Evolutionary conservation across 2,888 invertebrate genomes (phyloP).

Genomic region (Minunthozetes semirufus): DNA sequence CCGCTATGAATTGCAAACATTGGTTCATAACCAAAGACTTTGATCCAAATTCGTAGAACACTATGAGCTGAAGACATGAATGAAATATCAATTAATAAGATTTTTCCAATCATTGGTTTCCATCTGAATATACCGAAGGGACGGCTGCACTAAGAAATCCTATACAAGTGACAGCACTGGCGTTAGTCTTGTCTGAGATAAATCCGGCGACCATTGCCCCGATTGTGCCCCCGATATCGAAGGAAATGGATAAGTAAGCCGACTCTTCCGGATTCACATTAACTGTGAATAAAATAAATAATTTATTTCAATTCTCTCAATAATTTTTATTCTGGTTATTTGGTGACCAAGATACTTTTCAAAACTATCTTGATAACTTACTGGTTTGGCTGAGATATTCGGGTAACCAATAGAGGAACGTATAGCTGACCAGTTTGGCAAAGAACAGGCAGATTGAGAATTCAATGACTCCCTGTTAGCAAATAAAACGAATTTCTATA

Average conservation of each 20-base stretch:
- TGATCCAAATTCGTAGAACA: slow-evolving; percentile 41
- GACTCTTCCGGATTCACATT: slow-evolving; percentile 56
- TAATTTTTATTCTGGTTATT: too few relatives aligned
- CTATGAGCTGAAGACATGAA: slow-evolving; percentile 39
- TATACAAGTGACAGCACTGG: slow-evolving; percentile 77
- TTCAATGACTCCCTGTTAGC: slow-evolving; percentile 79
- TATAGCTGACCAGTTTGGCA: slow-evolving; percentile 92
- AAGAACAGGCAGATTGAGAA: slow-evolving; percentile 89
- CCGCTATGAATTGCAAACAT: slow-evolving; percentile 47
- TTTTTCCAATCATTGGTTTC: neutral
- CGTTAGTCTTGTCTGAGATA: slow-evolving; percentile 70
- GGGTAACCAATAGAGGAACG: slow-evolving; percentile 94
- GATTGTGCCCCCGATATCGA: slow-evolving; percentile 70
- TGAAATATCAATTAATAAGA: neutral
- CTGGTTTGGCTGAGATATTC: slow-evolving; percentile 75
- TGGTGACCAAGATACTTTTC: too few relatives aligned
- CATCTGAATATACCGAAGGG: slow-evolving; percentile 61
- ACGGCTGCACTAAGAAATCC: slow-evolving; percentile 70
- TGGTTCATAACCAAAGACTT: slow-evolving; percentile 29
- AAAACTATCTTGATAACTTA: slow-evolving; percentile 52
- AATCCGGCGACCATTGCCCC: slow-evolving; percentile 84
- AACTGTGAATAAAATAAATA: slow-evolving; percentile 49
- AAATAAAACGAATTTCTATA: too few relatives aligned
- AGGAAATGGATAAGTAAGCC: slow-evolving; percentile 50
- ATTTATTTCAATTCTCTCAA: too few relatives aligned